Evolutionary conservation across 2,888 invertebrate species (phyloP).

Genomic region (Pandemis corylana): DNA sequence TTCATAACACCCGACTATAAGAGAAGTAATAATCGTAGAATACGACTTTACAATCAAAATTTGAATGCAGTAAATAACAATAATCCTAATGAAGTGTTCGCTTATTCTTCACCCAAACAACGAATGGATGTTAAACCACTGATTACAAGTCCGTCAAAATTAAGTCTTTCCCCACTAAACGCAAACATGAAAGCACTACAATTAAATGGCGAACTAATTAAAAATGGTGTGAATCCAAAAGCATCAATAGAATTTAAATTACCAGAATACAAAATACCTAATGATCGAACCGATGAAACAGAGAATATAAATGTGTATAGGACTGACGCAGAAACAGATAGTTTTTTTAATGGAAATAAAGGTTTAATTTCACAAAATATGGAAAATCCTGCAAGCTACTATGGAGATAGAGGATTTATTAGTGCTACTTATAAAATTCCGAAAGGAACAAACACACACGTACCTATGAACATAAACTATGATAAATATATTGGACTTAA

Average conservation of each 20-base stretch:
- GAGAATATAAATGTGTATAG: neutral
- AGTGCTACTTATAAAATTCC: neutral
- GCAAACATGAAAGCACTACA: neutral
- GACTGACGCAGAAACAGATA: neutral
- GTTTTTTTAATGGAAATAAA: neutral
- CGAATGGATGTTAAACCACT: neutral
- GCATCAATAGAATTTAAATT: neutral
- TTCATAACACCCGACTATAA: neutral
- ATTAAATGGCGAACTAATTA: neutral
- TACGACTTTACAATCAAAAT: neutral
- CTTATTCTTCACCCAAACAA: neutral
- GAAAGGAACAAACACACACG: neutral
- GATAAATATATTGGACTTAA: neutral
- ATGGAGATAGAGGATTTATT: neutral
- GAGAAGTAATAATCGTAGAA: neutral
- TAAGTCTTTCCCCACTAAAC: neutral
- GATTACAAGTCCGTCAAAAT: neutral
- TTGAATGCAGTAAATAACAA: no score
- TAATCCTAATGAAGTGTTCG: neutral
- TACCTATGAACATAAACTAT: neutral
- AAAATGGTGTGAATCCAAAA: neutral
- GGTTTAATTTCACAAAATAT: neutral
- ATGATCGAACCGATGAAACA: neutral
- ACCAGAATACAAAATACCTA: no score
- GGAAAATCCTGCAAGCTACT: neutral